A percentile compares a stretch with the other conserved stretches of the same genome.
These are phyloP conservation scores for Archocentrus centrarchus DNA, from an alignment of 2,113 vertebrate species.

Conservation along the genomic window DNA sequence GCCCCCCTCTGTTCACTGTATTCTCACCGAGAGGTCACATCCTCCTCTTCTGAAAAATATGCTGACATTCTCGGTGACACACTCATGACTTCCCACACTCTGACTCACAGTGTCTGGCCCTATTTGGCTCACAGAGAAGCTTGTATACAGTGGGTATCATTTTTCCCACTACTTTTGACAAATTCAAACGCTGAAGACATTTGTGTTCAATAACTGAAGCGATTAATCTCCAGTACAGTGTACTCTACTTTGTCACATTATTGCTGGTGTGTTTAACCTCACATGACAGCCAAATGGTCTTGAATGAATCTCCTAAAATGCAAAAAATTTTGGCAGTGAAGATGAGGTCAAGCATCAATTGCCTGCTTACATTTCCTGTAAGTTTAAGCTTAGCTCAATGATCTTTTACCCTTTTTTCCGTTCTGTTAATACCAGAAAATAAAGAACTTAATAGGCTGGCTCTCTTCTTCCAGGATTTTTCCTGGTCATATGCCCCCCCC, in stretches of 20 bases:
- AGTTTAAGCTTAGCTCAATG: conserved; percentile 4
- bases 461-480: too few relatives aligned
- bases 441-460: not conserved
- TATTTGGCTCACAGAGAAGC: conserved; percentile 47
- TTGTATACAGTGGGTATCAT: conserved; percentile 16
- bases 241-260: not conserved
- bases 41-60: conserved; percentile 72
- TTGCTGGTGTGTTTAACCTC: not conserved
- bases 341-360: not conserved
- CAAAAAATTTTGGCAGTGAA: not conserved
- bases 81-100: conserved; percentile 70
- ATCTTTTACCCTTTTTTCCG: not conserved
- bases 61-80: conserved; percentile 70
- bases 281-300: not conserved
- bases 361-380: conserved; percentile 27
- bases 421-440: not conserved
- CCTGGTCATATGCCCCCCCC: too few relatives aligned
- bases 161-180: conserved; percentile 20
- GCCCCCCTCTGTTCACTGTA: conserved; percentile 10
- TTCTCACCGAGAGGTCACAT: conserved; percentile 21
- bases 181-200: not conserved
- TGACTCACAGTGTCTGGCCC: conserved; percentile 58
- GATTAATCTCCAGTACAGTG: not conserved
- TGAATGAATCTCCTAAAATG: not conserved
- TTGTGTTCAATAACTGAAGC: not conserved